Evolutionary conservation across 1,140 invertebrate species (phyloP).

Genomic region (Drosophila pandora): DNA sequence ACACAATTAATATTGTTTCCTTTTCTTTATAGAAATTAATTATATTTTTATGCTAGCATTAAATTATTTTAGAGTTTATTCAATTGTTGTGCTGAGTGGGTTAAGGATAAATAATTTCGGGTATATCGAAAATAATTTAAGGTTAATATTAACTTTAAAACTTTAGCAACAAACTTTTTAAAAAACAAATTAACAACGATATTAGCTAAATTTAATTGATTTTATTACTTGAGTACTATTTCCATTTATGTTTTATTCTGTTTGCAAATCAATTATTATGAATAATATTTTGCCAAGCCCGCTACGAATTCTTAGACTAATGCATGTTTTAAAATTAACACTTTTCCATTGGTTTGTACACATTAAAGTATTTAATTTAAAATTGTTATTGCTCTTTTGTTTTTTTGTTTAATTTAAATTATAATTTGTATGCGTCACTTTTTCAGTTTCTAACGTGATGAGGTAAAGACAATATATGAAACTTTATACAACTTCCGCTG

Average conservation of each 20-base stretch:
- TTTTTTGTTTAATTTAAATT: constrained; percentile 34
- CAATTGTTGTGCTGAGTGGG: constrained; percentile 34
- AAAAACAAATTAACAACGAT: constrained; percentile 80
- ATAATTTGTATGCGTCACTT: constrained; percentile 49
- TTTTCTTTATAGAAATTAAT: constrained; percentile 36
- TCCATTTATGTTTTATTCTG: constrained; percentile 29
- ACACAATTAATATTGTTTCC: constrained; percentile 59
- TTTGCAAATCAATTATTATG: constrained; percentile 43
- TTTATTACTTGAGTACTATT: constrained; percentile 45
- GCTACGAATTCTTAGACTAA: constrained; percentile 48
- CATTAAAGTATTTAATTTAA: constrained; percentile 64
- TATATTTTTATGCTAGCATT: constrained; percentile 26
- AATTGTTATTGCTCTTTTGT: constrained; percentile 70
- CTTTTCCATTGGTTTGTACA: constrained; percentile 65
- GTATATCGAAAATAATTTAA: constrained; percentile 48
- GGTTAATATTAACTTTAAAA: constrained; percentile 63
- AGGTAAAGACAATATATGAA: constrained; percentile 65
- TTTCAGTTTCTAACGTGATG: constrained; percentile 71
- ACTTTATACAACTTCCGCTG: constrained; percentile 58
- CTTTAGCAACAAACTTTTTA: constrained; percentile 77
- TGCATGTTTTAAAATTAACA: constrained; percentile 26
- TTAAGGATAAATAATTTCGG: constrained; percentile 51
- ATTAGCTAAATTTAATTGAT: constrained; percentile 67
- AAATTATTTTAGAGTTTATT: constrained; percentile 30
- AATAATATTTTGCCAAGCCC: constrained; percentile 69